These are phyloP conservation scores for Falco biarmicus DNA, from an alignment of 2,797 vertebrate genomes.

Conservation along the genomic window DNA sequence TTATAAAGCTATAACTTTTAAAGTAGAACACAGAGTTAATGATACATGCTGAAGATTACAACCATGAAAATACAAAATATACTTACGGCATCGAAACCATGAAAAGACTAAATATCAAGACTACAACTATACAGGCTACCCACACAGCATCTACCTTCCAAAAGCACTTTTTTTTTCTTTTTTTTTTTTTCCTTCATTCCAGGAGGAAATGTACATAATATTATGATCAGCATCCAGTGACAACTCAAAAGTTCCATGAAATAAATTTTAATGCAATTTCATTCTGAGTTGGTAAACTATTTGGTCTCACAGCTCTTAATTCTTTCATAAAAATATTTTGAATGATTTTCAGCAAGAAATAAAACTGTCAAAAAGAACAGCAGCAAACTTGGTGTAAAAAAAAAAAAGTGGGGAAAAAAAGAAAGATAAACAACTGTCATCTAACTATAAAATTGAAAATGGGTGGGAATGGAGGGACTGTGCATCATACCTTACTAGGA, in stretches of 20 bases:
- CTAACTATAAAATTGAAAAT: neutral
- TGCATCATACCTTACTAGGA: conserved; percentile 88
- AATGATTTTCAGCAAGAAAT: neutral
- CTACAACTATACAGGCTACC: neutral
- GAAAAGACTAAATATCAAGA: neutral
- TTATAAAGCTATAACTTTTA: neutral
- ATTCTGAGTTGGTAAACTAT: neutral
- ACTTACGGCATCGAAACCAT: neutral
- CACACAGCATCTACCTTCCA: neutral
- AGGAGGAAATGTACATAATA: neutral
- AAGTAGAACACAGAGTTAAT: neutral
- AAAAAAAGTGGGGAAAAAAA: neutral
- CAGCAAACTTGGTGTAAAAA: neutral
- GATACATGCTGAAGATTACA: neutral
- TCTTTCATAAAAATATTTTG: neutral
- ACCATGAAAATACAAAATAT: neutral
- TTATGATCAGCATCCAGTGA: neutral
- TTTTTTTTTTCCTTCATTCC: neutral
- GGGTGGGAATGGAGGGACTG: neutral
- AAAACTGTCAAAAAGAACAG: neutral
- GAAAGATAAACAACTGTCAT: neutral
- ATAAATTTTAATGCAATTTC: neutral
- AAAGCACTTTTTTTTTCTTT: neutral
- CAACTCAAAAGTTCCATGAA: neutral
- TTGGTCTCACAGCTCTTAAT: neutral